These are phyloP conservation scores for Autographa pulchrina DNA, from an alignment of 2,888 invertebrate species.

Conservation along the genomic window DNA sequence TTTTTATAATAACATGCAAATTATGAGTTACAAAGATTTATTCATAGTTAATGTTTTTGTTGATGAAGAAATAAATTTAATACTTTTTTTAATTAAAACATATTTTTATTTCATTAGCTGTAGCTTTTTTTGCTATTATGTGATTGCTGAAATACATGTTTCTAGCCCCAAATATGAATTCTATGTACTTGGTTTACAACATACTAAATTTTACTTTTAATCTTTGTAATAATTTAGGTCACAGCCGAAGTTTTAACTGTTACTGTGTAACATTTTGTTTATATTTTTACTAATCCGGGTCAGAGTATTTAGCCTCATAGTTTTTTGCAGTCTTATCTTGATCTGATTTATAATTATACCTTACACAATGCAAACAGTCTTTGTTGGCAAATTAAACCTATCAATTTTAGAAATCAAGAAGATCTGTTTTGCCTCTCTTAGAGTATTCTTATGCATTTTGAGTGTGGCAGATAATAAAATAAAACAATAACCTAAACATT, in stretches of 20 bases:
- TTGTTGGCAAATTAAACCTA: not conserved
- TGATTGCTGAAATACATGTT: not conserved
- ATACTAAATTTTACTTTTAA: not conserved
- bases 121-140: not conserved
- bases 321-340: not conserved
- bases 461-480: no score
- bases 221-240: not conserved
- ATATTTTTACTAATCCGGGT: not conserved
- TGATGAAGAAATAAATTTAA: not conserved
- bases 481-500: no score
- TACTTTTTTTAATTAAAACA: not conserved
- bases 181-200: not conserved
- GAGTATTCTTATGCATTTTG: no score
- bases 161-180: not conserved
- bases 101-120: not conserved
- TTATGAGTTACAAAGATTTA: not conserved
- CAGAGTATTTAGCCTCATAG: not conserved
- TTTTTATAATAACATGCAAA: conserved; percentile 1
- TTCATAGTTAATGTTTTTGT: not conserved
- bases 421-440: no score
- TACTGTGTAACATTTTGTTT: not conserved
- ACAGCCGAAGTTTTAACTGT: conserved; percentile 1
- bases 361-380: not conserved
- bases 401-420: not conserved
- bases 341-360: conserved; percentile 1